Evolutionary conservation across 1,140 invertebrate genomes (phyloP).

Genomic region (Drosophila nannoptera): DNA sequence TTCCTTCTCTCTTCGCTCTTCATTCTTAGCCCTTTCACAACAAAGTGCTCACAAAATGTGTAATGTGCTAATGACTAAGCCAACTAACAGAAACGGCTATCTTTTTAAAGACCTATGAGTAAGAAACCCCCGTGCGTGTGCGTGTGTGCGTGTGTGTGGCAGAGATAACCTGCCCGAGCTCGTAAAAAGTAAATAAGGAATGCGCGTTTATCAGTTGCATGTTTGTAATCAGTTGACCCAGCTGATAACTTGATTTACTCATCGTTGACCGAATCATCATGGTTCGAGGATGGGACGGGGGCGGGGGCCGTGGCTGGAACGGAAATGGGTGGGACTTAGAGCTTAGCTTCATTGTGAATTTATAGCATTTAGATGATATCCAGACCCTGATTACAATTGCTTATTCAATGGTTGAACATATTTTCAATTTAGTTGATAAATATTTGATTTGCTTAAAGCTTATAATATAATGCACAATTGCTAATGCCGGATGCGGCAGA

Average conservation of each 20-base stretch:
- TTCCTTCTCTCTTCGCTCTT: too few relatives aligned
- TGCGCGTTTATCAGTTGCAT: slow-evolving; percentile 56
- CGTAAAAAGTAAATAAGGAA: slow-evolving; percentile 53
- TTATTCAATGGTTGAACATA: slow-evolving; percentile 29
- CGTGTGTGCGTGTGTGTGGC: too few relatives aligned
- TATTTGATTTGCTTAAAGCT: slow-evolving; percentile 58
- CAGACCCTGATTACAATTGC: not conserved
- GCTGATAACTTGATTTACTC: slow-evolving; percentile 66
- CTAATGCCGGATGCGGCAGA: slow-evolving; percentile 66
- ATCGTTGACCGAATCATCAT: slow-evolving; percentile 47
- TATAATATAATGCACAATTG: slow-evolving; percentile 25
- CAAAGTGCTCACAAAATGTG: slow-evolving; percentile 10
- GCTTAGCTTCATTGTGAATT: slow-evolving; percentile 18
- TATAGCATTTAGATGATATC: not conserved
- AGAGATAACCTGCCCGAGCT: slow-evolving; percentile 20
- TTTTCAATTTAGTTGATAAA: slow-evolving; percentile 52
- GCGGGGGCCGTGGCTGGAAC: too few relatives aligned
- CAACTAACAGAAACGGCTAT: not conserved
- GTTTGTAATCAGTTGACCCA: not conserved
- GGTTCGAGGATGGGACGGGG: slow-evolving; percentile 21
- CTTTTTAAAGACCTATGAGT: slow-evolving; percentile 37
- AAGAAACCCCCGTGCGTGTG: slow-evolving; percentile 17
- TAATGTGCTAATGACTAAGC: slow-evolving; percentile 15
- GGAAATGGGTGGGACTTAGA: slow-evolving; percentile 22
- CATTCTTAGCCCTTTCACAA: slow-evolving; percentile 7